A percentile compares a stretch with the other conserved stretches of the same genome.
These are phyloP conservation scores for Dichetophora obliterata DNA, from an alignment of 2,888 invertebrate genomes.

Conservation along the genomic window DNA sequence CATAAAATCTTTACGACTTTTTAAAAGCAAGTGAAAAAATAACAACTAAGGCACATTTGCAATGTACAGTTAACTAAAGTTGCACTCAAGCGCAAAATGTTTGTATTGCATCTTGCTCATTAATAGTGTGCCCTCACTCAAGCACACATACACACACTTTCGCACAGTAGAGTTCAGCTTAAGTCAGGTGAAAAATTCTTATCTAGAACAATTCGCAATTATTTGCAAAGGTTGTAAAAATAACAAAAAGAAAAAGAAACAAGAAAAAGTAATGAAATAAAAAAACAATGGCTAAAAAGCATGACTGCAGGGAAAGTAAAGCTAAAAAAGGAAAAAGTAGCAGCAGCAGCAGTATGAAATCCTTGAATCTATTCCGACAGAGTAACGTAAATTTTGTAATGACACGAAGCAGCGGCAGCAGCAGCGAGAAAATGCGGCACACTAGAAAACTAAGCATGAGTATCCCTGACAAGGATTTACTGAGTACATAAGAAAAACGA, in stretches of 20 bases:
- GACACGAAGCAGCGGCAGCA: slow-evolving; percentile 1
- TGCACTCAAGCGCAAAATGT: slow-evolving; percentile 22
- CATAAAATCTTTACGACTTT: slow-evolving; percentile 12
- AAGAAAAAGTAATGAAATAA: neutral
- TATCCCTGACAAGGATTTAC: too few relatives aligned
- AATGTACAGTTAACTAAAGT: slow-evolving; percentile 16
- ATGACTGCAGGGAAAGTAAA: neutral
- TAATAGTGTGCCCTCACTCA: neutral
- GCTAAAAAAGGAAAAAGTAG: neutral
- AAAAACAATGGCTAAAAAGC: neutral
- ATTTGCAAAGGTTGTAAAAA: slow-evolving; percentile 14
- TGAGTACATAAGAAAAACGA: neutral
- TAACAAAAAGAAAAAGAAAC: neutral
- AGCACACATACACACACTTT: neutral
- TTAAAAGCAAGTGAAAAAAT: slow-evolving; percentile 14
- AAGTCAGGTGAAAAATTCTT: slow-evolving; percentile 17
- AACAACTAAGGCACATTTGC: neutral
- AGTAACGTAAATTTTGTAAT: slow-evolving; percentile 22
- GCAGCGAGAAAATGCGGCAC: neutral
- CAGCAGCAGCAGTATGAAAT: neutral
- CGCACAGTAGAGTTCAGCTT: neutral
- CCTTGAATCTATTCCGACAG: slow-evolving; percentile 12
- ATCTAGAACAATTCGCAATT: slow-evolving; percentile 21
- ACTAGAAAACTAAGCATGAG: too few relatives aligned
- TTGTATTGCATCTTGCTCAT: slow-evolving; percentile 15